Conservation (phyloP, 1,140 invertebrate genomes). For the Ceratosolen fusciceps region DNA sequence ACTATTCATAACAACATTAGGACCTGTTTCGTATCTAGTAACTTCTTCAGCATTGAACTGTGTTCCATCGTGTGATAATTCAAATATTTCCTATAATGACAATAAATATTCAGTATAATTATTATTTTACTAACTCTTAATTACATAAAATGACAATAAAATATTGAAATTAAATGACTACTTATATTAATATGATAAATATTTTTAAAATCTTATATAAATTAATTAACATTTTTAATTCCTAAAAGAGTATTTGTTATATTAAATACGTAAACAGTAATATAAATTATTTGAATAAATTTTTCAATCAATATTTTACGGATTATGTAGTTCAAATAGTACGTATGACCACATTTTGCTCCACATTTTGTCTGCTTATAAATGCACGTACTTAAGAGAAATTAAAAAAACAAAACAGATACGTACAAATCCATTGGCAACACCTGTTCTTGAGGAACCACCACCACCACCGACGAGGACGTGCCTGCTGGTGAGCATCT, state of each 20-base stretch:
- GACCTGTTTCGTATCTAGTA: constrained; percentile 88
- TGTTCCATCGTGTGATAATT: constrained; percentile 85
- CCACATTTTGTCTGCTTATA: not conserved
- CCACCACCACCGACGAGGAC: constrained; percentile 95
- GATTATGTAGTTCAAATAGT: too few relatives aligned
- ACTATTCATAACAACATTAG: constrained; percentile 93
- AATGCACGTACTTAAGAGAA: not conserved
- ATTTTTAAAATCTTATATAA: too few relatives aligned
- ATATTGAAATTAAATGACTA: too few relatives aligned
- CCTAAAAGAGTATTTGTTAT: too few relatives aligned
- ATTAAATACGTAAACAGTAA: too few relatives aligned
- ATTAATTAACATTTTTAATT: too few relatives aligned
- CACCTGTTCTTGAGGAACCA: constrained; percentile 85
- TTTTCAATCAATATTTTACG: too few relatives aligned
- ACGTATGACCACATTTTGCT: not conserved
- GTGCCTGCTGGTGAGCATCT: constrained; percentile 92
- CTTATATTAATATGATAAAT: too few relatives aligned
- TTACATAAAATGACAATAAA: not conserved
- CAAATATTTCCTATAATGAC: constrained; percentile 87
- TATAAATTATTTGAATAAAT: too few relatives aligned
- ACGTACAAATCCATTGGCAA: constrained; percentile 92
- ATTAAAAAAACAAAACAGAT: not conserved
- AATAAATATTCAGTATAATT: constrained; percentile 36
- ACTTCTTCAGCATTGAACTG: constrained; percentile 89
- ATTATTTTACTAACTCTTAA: not conserved